Evolutionary conservation across 1,140 invertebrate species (phyloP), one percentile per base, ranked within the genome.

Genomic region (Nomia melanderi): DNA sequence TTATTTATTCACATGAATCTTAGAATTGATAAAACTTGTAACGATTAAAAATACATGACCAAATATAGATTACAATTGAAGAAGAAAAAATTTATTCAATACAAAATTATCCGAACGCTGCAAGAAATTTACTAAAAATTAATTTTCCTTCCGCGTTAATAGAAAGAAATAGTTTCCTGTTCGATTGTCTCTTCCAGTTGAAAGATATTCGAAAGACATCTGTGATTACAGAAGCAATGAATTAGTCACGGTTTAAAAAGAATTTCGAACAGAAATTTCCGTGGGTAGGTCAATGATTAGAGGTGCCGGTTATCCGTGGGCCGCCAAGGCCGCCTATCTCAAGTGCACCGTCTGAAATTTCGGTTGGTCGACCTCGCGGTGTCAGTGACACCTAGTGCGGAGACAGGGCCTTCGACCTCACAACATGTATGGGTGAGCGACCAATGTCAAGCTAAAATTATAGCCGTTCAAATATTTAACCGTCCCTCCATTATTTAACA

Each of bases 261-360:
- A 29, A 31, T 57, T 57, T 57, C 6, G 27, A 14, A 17, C 25
- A 57, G 54, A 50, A 31, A 14, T 8, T 59, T 62, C 23, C 20
- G 31, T 25, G 9, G 33, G 57, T n/a, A 17, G 20, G 31, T 36
- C 57, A n/a, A 25, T n/a, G 59, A 39, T 62, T 62, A 14, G 4
- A 20, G 8, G 7, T 14, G 33, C 53, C 14, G 5, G 44, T 41
- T 29, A 41, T 20, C 23, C 31, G 44, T 60, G 47, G 36, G 33
- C n/a, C 14, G 27, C 41, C 80, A 83, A 83, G 82, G 71, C 47
- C 54, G 36, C 25, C 44, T 57, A 73, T 39, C 53, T 74, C 81
- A 69, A 77, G 77, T 69, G 71, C 77, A 78, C 54, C 27, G 31
- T 65, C 73, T 67, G 63, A 57, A 72, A 80, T 65, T 79, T 84